Base-by-base conservation (phyloP, 2,797 vertebrate species). In the Sternarchorhynchus goeldii region DNA sequence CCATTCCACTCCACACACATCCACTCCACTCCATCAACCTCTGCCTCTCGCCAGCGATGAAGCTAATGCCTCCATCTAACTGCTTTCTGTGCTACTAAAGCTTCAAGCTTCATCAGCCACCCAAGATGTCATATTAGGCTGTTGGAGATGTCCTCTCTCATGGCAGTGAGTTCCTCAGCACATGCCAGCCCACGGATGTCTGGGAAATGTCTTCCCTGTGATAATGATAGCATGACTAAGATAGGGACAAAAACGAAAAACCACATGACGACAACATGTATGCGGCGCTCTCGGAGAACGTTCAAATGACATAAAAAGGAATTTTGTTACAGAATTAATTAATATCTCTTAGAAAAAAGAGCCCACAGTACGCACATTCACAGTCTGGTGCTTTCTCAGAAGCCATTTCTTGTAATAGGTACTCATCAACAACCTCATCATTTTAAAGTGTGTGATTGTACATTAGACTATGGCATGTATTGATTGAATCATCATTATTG, bases 391-490 rank as follows among this genome's bases (percentile, higher is more conserved):
- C 68, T 12, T 71, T 58, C 69, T 36, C 69, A 71, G 45, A 78
- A 73, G 77, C 21, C 71, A 74, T 79, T 79, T 79, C 70, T 68
- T 79, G 57, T 60, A 74, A 68, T 79, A 79, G 72, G 78, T 79
- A 59, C 39, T 79, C 17, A 59, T 76, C 53, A 64, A 56, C 53
- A 73, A 62, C 62, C 71, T 69, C 64, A 67, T 79, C 64, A 58
- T 64, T 78, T 73, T 39, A 73, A 21, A 67, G 63, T 67, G 62
- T 64, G 34, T 58, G 45, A 73, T 63, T 67, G 70, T 20, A 62
- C 71, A 79, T 79, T 74, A 75, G 71, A 58, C 78, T 74, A 50
- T 74, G 73, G 71, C 56, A 68, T 20, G 64, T 74, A 74, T 62
- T 68, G 78, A 79, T 73, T 79, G 21, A 34, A 59, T 74, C 69